phyloP scores from a whole-genome alignment of 2,888 invertebrate genomes.

The Malacosoma neustria region DNA sequence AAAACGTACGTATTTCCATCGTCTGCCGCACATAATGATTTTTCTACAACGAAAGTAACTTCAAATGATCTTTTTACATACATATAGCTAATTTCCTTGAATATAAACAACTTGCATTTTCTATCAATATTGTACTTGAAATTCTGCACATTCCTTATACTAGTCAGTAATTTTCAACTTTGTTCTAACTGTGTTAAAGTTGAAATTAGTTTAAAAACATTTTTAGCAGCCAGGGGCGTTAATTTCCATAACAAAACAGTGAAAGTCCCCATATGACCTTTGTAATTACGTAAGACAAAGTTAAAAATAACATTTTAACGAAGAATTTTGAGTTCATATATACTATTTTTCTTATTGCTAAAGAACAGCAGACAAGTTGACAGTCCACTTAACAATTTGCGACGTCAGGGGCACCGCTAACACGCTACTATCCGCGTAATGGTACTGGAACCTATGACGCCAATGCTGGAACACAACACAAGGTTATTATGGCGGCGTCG shows the following conservation, averaged over 20 bases:
- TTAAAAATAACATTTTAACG: no score
- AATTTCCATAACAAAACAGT: not conserved
- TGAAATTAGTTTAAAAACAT: not conserved
- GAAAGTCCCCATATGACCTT: constrained; percentile 7
- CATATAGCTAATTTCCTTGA: not conserved
- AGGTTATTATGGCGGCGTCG: no score
- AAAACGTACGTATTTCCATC: no score
- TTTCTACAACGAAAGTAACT: not conserved
- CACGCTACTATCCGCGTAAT: no score
- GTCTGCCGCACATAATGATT: no score
- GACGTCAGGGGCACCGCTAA: no score
- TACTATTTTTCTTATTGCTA: no score
- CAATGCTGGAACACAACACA: no score
- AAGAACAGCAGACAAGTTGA: no score
- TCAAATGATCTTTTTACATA: not conserved
- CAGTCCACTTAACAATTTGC: no score
- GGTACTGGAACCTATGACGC: no score
- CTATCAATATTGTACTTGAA: not conserved
- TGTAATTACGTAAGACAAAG: constrained; percentile 12
- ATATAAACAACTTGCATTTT: not conserved
- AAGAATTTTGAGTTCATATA: no score
- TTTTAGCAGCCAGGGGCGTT: not conserved
- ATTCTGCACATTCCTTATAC: not conserved
- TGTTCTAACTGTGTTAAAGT: not conserved
- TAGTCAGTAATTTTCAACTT: not conserved